These are phyloP conservation scores for Lysandra bellargus DNA, from an alignment of 2,888 invertebrate genomes.

Conservation along the genomic window DNA sequence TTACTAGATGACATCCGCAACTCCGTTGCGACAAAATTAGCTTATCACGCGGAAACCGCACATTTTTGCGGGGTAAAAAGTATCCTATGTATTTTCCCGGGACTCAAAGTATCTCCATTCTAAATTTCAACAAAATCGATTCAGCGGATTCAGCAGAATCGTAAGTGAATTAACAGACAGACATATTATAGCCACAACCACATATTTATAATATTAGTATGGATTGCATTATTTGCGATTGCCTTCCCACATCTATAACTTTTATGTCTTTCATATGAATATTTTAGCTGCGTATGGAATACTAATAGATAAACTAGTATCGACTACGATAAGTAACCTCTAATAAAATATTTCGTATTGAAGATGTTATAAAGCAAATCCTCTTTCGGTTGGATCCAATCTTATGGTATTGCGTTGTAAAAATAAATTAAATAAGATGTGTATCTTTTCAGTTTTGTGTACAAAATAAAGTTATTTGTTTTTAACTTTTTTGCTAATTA, in stretches of 20 bases:
- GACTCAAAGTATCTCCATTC: too few relatives aligned
- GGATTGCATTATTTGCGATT: not conserved
- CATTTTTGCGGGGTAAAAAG: too few relatives aligned
- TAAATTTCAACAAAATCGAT: too few relatives aligned
- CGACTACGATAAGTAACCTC: too few relatives aligned
- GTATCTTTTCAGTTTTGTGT: not conserved
- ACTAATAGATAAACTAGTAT: constrained; percentile 7
- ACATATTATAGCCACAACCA: too few relatives aligned
- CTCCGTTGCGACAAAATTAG: too few relatives aligned
- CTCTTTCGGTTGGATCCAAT: not conserved
- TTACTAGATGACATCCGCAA: too few relatives aligned
- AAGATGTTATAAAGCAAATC: not conserved
- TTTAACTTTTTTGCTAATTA: not conserved
- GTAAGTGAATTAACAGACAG: too few relatives aligned
- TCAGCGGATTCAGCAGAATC: too few relatives aligned
- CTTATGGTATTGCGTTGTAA: not conserved
- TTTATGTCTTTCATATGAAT: not conserved
- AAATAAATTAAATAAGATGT: not conserved
- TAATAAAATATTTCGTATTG: not conserved
- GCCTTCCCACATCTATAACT: not conserved
- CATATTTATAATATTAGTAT: not conserved
- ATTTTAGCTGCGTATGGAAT: constrained; percentile 6
- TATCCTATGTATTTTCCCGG: too few relatives aligned
- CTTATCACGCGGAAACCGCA: too few relatives aligned
- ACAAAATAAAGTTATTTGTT: too few relatives aligned